These are phyloP conservation scores for Mormyrus proboscirostris DNA, from an alignment of 2,797 vertebrate genomes.

Conservation along the genomic window DNA sequence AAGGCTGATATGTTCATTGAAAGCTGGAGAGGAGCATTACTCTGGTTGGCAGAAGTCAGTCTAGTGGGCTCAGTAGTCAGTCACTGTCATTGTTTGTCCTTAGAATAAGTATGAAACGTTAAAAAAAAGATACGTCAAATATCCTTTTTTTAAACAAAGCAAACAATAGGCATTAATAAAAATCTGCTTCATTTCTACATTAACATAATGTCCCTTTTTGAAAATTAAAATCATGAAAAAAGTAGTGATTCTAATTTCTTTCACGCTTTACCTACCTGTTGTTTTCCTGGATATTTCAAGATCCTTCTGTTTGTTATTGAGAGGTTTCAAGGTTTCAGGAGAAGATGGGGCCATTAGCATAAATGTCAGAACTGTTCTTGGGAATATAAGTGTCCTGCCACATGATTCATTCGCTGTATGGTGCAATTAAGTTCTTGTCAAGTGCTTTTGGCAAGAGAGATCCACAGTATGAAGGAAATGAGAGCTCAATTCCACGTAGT, in stretches of 20 bases:
- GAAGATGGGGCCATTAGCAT: background rate
- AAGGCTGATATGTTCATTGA: background rate
- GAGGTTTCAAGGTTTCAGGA: background rate
- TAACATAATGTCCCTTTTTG: background rate
- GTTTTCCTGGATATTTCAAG: background rate
- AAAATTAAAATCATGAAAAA: background rate
- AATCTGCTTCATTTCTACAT: background rate
- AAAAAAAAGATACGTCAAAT: background rate
- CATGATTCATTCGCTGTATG: background rate
- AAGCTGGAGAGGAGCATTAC: background rate
- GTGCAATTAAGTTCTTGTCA: conserved; percentile 10
- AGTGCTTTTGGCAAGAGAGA: background rate
- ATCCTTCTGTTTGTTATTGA: background rate
- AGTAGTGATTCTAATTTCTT: background rate
- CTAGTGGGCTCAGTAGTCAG: background rate
- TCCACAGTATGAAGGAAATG: background rate
- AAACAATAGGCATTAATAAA: background rate
- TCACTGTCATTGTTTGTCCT: background rate
- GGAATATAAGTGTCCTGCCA: background rate
- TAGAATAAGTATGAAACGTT: background rate
- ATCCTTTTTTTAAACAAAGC: background rate
- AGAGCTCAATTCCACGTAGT: background rate
- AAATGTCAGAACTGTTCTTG: background rate
- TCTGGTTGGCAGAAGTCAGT: background rate
- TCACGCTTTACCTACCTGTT: no score